A percentile compares a stretch with the other conserved stretches of the same genome.
Conservation (phyloP, 2,113 vertebrate species). For the Rhizomys pruinosus region DNA sequence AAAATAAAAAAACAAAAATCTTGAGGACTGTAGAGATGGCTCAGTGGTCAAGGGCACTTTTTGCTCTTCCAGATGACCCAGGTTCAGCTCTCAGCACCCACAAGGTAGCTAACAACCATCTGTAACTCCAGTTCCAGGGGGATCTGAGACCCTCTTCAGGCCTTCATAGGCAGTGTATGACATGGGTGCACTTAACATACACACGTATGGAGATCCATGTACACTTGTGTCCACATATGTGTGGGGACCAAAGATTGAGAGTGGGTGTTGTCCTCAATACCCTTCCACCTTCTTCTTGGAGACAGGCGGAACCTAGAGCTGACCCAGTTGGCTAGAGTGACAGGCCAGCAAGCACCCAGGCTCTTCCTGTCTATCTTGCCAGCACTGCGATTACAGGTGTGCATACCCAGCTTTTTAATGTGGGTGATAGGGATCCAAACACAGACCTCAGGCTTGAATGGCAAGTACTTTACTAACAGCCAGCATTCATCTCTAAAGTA, state of each 20-base stretch:
- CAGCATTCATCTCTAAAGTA: conserved; percentile 29
- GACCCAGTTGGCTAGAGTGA: background rate
- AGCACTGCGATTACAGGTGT: background rate
- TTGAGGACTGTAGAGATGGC: too few species aligned
- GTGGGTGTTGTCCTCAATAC: background rate
- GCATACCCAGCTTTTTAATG: background rate
- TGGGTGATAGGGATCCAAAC: background rate
- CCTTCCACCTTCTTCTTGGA: background rate
- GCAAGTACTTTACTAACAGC: background rate
- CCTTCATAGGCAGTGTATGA: too few species aligned
- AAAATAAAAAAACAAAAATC: too few species aligned
- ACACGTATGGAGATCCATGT: background rate
- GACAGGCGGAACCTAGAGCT: background rate
- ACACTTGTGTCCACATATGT: background rate
- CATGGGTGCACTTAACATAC: too few species aligned
- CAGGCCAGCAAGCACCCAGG: background rate
- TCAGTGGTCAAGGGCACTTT: too few species aligned
- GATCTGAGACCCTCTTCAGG: too few species aligned
- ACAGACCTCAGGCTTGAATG: background rate
- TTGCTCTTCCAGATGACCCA: too few species aligned
- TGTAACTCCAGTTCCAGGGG: too few species aligned
- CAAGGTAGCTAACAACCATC: too few species aligned
- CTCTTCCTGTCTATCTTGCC: too few species aligned
- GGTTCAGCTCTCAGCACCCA: too few species aligned
- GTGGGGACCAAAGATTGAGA: background rate